These are phyloP conservation scores for Folsomia manolachei DNA, from an alignment of 2,888 invertebrate genomes.

Conservation along the genomic window DNA sequence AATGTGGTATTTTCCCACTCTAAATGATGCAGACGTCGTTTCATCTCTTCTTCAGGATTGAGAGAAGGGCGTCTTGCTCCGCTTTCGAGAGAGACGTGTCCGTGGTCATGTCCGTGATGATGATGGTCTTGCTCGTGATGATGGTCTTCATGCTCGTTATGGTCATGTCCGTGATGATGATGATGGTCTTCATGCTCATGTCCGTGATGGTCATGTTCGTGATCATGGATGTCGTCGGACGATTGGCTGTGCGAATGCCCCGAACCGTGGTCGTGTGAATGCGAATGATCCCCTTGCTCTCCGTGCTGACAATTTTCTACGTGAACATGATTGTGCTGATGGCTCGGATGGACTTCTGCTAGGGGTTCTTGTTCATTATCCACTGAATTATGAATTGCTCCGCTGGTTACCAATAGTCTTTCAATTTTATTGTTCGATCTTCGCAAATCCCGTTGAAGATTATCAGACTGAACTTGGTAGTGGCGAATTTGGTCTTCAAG, in stretches of 20 bases:
- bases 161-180: slow-evolving; percentile 25
- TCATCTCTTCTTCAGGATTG: slow-evolving; percentile 33
- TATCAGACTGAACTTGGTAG: slow-evolving; percentile 36
- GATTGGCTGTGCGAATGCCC: neutral
- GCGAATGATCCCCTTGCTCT: neutral
- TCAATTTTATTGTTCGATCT: slow-evolving; percentile 12
- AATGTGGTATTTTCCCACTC: slow-evolving; percentile 49
- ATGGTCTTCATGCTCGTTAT: slow-evolving; percentile 23
- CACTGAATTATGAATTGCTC: neutral
- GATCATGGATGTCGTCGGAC: neutral
- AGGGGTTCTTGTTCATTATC: neutral
- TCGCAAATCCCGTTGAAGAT: slow-evolving; percentile 28
- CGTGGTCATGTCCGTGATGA: slow-evolving; percentile 23
- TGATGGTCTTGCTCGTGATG: slow-evolving; percentile 24
- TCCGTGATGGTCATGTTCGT: slow-evolving; percentile 13
- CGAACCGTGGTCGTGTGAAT: neutral
- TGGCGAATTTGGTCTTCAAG: slow-evolving; percentile 36
- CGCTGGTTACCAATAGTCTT: neutral
- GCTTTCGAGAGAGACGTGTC: slow-evolving; percentile 4
- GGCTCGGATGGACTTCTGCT: neutral
- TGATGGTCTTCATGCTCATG: slow-evolving; percentile 16
- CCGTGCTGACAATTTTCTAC: slow-evolving; percentile 4
- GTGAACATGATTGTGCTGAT: neutral
- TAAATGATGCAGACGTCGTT: slow-evolving; percentile 44
- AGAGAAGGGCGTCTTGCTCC: slow-evolving; percentile 14